Conservation (phyloP, 2,888 invertebrate species). For the Acronicta alni region DNA sequence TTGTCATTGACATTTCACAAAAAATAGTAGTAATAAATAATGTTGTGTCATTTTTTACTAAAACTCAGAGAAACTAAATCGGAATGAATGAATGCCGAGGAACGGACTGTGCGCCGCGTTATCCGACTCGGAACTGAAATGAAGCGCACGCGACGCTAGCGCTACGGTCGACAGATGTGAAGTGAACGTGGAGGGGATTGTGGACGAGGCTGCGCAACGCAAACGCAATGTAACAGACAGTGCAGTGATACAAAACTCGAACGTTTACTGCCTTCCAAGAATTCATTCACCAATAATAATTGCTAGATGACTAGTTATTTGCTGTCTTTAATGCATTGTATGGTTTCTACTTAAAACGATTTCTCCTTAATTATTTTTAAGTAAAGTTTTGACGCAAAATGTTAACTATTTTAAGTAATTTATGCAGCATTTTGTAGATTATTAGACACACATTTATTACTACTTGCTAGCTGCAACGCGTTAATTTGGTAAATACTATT, state of each 20-base stretch:
- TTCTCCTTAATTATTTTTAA: slow-evolving; percentile 13
- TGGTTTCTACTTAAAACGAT: slow-evolving; percentile 57
- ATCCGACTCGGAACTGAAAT: slow-evolving; percentile 24
- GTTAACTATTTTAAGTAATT: background rate
- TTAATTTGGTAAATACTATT: too few species aligned
- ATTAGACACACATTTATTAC: too few species aligned
- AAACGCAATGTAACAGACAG: too few species aligned
- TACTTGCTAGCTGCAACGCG: too few species aligned
- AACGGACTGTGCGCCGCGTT: slow-evolving; percentile 13
- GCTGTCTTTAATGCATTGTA: slow-evolving; percentile 67
- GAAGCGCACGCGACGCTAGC: slow-evolving; percentile 24
- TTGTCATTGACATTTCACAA: slow-evolving; percentile 9
- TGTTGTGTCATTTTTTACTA: background rate
- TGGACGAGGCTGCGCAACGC: slow-evolving; percentile 62
- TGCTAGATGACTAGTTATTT: slow-evolving; percentile 72
- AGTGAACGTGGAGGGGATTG: slow-evolving; percentile 62
- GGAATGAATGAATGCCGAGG: slow-evolving; percentile 19
- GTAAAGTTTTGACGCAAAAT: slow-evolving; percentile 2
- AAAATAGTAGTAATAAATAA: slow-evolving; percentile 15
- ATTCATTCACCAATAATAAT: slow-evolving; percentile 78
- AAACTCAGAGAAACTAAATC: slow-evolving; percentile 15
- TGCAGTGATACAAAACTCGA: slow-evolving; percentile 71
- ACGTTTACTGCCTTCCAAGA: slow-evolving; percentile 80
- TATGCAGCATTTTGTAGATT: too few species aligned
- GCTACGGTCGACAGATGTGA: slow-evolving; percentile 24